These are phyloP conservation scores for Carduelis carduelis DNA, from an alignment of 2,797 vertebrate species.

Conservation along the genomic window DNA sequence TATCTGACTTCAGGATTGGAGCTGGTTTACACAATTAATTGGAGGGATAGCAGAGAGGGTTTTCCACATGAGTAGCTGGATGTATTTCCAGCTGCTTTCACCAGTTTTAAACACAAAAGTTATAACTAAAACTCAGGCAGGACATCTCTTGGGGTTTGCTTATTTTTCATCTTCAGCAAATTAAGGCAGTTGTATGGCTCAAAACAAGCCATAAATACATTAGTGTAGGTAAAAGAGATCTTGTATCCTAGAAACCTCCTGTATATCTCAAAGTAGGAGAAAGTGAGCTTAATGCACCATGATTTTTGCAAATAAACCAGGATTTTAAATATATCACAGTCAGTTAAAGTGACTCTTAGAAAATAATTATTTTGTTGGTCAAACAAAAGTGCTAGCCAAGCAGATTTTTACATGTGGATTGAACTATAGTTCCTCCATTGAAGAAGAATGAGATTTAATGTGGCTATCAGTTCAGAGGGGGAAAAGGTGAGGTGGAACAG, in stretches of 20 bases:
- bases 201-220: neutral
- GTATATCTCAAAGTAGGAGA: neutral
- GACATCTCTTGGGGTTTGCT: neutral
- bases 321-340: neutral
- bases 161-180: neutral
- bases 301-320: neutral
- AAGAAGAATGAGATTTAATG: constrained; percentile 39
- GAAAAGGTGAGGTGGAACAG: constrained; percentile 45
- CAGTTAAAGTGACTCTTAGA: neutral
- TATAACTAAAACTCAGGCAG: neutral
- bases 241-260: neutral
- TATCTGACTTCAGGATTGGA: neutral
- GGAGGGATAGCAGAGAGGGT: neutral
- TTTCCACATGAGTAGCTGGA: neutral
- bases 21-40: neutral
- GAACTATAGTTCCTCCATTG: neutral
- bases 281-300: neutral
- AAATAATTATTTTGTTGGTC: constrained; percentile 38
- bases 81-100: neutral
- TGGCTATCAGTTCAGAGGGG: neutral
- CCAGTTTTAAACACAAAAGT: neutral
- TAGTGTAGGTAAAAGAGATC: neutral
- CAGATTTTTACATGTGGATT: neutral
- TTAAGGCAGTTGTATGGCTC: neutral
- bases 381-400: neutral